Evolutionary conservation across 2,113 vertebrate species (phyloP), one percentile per base, ranked within the genome.

Genomic region (Dicaeum eximium): DNA sequence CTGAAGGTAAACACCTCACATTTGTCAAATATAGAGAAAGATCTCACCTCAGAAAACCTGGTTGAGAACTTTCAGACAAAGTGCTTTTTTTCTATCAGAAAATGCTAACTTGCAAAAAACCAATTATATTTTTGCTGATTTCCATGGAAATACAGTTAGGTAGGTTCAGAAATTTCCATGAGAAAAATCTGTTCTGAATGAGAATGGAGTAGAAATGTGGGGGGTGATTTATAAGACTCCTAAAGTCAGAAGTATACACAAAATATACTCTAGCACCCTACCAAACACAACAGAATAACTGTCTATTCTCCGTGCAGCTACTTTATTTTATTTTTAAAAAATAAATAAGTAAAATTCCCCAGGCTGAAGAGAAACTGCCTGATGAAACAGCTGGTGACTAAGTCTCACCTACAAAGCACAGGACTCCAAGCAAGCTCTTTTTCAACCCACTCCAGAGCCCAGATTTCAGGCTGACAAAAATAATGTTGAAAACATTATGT

Each of bases 401-500:
- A 93, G 35, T 90, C 91, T 88, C 94, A 95, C 92, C 92, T 94
- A 80, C 1, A 1, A 82, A 24, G 54, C 2, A 4, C 67, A 56
- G 54, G 31, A 77, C 88, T 93, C 88, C 85, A 62, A 83, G 62
- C 9, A 13, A 94, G 33, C 64, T 86, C 92, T 69, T 90, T 93
- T 86, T 86, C 72, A 92, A 80, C 18, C 25, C 75, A 57, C 79
- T 83, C 35, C 75, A 93, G 86, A 93, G 88, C 86, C 75, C 86
- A 86, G 3, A 92, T 88, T 90, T 50, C 88, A 92, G 54, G 30
- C 80, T 78, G 82, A 95, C 94, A 95, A 93, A 95, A 96, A 86
- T 94, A 96, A 97, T 62, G 80, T 80, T 95, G 94, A 97, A 97
- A 96, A 94, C 80, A 92, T 95, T 94, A 97, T 93, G 92, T 95